Base-by-base conservation (phyloP, 2,113 vertebrate genomes). In the Phasianus colchicus region DNA sequence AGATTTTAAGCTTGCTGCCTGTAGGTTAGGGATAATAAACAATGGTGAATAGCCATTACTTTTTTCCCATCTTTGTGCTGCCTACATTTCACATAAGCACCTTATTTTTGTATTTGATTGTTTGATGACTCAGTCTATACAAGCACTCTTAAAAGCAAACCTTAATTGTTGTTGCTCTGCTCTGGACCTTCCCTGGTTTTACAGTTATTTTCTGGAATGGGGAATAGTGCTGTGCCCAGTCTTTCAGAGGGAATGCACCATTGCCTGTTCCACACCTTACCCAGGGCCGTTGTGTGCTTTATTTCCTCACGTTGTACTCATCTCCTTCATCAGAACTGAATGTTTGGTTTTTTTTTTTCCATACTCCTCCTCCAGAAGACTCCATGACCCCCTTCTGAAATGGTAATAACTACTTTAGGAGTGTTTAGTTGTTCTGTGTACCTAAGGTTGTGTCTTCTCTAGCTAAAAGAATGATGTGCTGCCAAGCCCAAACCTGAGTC, bases 221-320 rank as follows among this genome's bases (percentile, higher is more conserved):
- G 18, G 27, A 55, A 1, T 10, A 36, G 30, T 25, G n/a, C 34
- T 66, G 29, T 0, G 1, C 36, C 64, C 38, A 7, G 12, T 55
- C 17, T 89, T 47, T 45, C 32, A 21, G 55, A 2, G 16, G 36
- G 11, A 60, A 17, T 3, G 16, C 1, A 1, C 29, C 57, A 6
- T 20, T 29, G 36, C 3, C 1, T 0, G 4, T 42, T 20, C n/a
- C 47, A 20, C 34, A 17, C 13, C 22, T 47, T 57, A 15, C 55
- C 43, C 25, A 21, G 30, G 65, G 21, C 30, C 61, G 57, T 34
- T 61, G 36, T 9, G 7, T 7, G 8, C 38, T 25, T 14, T 18
- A 5, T 38, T 66, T 66, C 52, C 12, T 43, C 9, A 19, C 38
- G 14, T 13, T 24, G 21, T n/a, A 38, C 9, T 45, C 75, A 38